A percentile compares a stretch with the other conserved stretches of the same genome.
These are phyloP conservation scores for Rhincodon typus DNA, from an alignment of 2,797 vertebrate genomes.

Conservation along the genomic window DNA sequence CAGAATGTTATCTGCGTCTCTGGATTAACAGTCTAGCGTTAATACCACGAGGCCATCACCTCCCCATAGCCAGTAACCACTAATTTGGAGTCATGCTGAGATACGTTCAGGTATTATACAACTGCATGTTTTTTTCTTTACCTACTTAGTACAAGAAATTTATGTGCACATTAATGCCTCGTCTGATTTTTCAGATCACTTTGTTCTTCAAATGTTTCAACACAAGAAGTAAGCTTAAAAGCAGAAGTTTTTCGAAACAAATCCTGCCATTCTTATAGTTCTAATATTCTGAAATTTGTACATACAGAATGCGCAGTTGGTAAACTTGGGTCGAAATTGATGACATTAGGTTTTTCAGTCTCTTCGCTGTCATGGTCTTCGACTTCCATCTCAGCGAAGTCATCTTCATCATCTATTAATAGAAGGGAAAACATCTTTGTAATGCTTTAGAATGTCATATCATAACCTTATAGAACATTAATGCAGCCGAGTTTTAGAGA, in stretches of 20 bases:
- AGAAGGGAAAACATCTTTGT: neutral
- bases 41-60: no score
- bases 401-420: constrained; percentile 70
- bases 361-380: constrained; percentile 82
- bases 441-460: neutral
- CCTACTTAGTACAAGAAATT: neutral
- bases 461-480: neutral
- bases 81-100: neutral
- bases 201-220: neutral
- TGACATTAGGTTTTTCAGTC: constrained; percentile 73
- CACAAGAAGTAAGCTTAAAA: neutral
- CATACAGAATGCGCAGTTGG: constrained; percentile 89
- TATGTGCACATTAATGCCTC: neutral
- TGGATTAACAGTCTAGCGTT: no score
- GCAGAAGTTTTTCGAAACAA: neutral
- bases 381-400: constrained; percentile 72
- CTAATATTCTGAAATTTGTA: constrained; percentile 38
- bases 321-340: constrained; percentile 94
- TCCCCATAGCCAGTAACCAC: neutral
- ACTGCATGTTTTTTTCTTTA: neutral
- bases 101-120: neutral
- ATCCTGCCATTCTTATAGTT: neutral
- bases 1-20: no score
- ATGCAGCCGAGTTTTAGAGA: no score
- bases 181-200: neutral